Conservation (phyloP, 2,113 vertebrate species). For the Ardeotis arabs region DNA sequence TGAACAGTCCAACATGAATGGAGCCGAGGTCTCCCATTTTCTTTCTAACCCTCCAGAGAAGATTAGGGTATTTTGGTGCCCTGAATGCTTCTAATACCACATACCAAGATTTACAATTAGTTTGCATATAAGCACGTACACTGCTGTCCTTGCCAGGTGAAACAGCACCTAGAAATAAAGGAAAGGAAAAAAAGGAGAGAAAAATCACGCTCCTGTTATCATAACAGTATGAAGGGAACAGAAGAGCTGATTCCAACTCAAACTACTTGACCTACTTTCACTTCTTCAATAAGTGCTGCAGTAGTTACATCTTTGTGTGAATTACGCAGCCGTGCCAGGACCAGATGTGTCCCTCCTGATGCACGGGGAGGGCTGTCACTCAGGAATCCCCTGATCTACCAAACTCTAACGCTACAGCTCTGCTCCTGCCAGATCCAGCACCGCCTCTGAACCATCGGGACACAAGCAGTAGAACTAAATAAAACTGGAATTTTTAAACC, state of each 20-base stretch:
- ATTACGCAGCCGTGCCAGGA: neutral
- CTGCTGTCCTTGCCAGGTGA: neutral
- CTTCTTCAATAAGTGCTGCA: neutral
- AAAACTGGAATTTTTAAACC: neutral
- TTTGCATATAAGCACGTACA: neutral
- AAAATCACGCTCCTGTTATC: neutral
- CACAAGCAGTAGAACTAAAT: neutral
- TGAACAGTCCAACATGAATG: neutral
- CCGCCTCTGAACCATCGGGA: accelerated
- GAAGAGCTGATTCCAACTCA: neutral
- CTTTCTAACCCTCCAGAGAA: neutral
- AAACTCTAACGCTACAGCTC: neutral
- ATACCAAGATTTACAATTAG: neutral
- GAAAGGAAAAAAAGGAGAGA: neutral
- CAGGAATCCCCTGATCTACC: neutral
- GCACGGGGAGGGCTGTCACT: neutral
- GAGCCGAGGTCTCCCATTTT: neutral
- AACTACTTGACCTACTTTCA: neutral
- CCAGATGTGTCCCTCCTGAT: neutral
- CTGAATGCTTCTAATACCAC: too few species aligned
- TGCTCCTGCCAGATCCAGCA: neutral
- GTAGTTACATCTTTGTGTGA: neutral
- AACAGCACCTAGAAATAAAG: neutral
- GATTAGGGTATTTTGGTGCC: neutral
- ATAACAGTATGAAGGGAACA: neutral